Evolutionary conservation across 2,888 invertebrate species (phyloP).

Genomic region (Acheta domesticus): DNA sequence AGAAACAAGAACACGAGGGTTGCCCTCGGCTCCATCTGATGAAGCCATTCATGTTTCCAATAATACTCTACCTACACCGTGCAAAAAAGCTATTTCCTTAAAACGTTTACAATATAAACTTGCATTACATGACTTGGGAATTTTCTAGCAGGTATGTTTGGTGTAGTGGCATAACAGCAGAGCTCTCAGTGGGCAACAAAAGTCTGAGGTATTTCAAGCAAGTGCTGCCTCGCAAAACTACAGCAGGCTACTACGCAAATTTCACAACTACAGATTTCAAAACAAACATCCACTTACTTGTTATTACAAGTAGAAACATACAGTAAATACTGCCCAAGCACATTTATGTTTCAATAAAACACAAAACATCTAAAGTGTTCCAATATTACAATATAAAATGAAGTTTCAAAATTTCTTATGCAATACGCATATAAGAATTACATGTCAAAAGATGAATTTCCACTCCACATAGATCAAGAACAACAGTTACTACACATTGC

Average conservation of each 20-base stretch:
- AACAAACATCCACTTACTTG: not conserved
- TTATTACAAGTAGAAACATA: not conserved
- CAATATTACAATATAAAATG: not conserved
- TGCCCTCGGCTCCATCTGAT: not conserved
- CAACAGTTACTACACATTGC: not conserved
- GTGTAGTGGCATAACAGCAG: not conserved
- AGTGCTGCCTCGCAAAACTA: constrained; percentile 1
- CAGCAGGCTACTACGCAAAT: constrained; percentile 1
- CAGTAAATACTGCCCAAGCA: not conserved
- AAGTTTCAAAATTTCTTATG: not conserved
- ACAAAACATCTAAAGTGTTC: constrained; percentile 7
- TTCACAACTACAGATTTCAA: constrained; percentile 18
- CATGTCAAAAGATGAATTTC: constrained; percentile 1
- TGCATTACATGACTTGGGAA: constrained; percentile 18
- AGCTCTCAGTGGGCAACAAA: not conserved
- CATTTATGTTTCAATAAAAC: not conserved
- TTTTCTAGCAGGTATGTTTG: constrained; percentile 18
- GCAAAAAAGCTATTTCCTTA: not conserved
- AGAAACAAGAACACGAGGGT: not conserved
- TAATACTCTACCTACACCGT: constrained; percentile 18
- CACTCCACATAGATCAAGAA: not conserved
- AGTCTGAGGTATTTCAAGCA: not conserved
- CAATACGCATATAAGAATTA: not conserved
- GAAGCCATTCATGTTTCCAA: not conserved
- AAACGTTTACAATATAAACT: not conserved